A percentile compares a stretch with the other conserved stretches of the same genome.
Evolutionary conservation across 1,140 invertebrate genomes (phyloP).

Genomic region (Brevipalpus yothersi): DNA sequence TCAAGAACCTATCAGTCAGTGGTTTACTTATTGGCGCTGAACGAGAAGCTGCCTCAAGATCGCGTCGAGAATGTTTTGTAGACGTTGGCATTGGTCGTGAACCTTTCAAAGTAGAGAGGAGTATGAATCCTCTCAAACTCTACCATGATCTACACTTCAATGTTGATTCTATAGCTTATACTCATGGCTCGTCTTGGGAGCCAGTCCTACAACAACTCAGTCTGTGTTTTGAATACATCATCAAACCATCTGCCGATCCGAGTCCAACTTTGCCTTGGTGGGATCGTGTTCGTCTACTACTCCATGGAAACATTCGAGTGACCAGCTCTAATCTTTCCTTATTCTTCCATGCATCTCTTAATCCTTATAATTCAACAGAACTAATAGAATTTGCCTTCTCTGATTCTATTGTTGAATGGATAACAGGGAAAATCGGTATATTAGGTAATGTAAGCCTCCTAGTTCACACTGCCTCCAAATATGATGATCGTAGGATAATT

Average conservation of each 20-base stretch:
- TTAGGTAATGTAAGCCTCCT: slow-evolving; percentile 63
- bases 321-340: slow-evolving; percentile 61
- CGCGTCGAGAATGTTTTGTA: slow-evolving; percentile 25
- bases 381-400: slow-evolving; percentile 94
- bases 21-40: slow-evolving; percentile 73
- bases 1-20: slow-evolving; percentile 57
- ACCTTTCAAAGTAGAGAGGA: slow-evolving; percentile 27
- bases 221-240: slow-evolving; percentile 31
- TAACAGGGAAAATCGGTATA: slow-evolving; percentile 63
- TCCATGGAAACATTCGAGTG: slow-evolving; percentile 75
- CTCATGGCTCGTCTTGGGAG: slow-evolving; percentile 88
- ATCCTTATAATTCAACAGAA: slow-evolving; percentile 96
- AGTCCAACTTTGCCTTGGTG: slow-evolving; percentile 80
- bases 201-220: slow-evolving; percentile 64
- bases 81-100: slow-evolving; percentile 26
- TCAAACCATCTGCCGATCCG: slow-evolving; percentile 72
- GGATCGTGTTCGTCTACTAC: slow-evolving; percentile 79
- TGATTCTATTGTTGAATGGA: slow-evolving; percentile 77
- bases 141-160: slow-evolving; percentile 80
- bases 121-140: slow-evolving; percentile 84
- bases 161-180: slow-evolving; percentile 4
- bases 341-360: slow-evolving; percentile 69
- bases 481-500: slow-evolving; percentile 79
- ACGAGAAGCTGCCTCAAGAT: slow-evolving; percentile 46
- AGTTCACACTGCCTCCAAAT: slow-evolving; percentile 87